phyloP scores from a whole-genome alignment of 2,113 vertebrate genomes.

The Triplophysa siluroides region DNA sequence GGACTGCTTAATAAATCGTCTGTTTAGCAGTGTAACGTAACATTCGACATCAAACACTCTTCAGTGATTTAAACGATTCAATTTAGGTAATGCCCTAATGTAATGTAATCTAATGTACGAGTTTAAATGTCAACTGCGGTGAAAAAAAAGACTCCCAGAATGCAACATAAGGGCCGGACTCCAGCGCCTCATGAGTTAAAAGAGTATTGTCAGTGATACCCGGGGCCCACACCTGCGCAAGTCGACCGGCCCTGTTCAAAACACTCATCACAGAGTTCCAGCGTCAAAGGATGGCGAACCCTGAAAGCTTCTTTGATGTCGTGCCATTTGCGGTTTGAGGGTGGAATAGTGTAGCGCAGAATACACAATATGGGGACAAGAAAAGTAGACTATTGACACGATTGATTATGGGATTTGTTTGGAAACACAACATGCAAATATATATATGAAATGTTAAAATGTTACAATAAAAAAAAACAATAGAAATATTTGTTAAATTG shows the following conservation, averaged over 20 bases:
- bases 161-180: not conserved
- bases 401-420: conserved; percentile 51
- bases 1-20: not conserved
- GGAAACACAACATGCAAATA: not conserved
- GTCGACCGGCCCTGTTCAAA: conserved; percentile 40
- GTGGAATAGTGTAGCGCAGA: conserved; percentile 41
- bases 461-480: not conserved
- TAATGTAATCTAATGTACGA: not conserved
- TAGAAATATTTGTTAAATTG: no score
- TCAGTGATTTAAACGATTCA: not conserved
- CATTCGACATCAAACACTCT: not conserved
- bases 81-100: conserved; percentile 10
- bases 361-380: conserved; percentile 23
- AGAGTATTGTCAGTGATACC: conserved; percentile 62
- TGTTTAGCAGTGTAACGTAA: not conserved
- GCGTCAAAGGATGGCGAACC: conserved; percentile 70
- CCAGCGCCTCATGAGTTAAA: conserved; percentile 56
- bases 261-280: conserved; percentile 54
- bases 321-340: conserved; percentile 59
- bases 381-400: conserved; percentile 39
- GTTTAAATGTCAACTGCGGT: no score
- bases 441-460: not conserved
- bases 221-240: conserved; percentile 66
- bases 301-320: conserved; percentile 68
- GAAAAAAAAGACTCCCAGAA: not conserved